Evolutionary conservation across 35 echinoderm and acorn worm genomes (phyloP), one percentile per base, ranked within the genome.

Genomic region (Chiridota heheva): DNA sequence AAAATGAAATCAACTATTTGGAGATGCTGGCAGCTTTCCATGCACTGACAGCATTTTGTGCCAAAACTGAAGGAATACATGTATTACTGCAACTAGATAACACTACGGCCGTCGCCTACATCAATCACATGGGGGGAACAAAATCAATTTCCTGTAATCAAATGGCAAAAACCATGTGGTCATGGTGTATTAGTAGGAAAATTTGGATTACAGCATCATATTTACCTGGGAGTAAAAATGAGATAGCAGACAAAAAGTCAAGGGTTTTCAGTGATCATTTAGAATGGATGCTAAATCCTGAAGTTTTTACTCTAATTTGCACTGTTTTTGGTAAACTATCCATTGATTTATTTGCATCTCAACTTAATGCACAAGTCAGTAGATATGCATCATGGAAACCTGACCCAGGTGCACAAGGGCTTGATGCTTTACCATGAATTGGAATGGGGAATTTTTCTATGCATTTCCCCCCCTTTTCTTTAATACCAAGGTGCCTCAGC

Each of bases 21-120:
- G 85, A 88, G 43, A 70, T 56, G 30, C 28, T 88, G 16, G 85
- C 60, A 13, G 63, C 42, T 7, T 83, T 55, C 64, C 2, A 85
- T 6, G 88, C 60, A 6, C 53, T 91, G 1, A 76, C 84, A 80
- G 57, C 81, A 0, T 91, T 91, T 63, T 85, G 88, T 53, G 44
- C 18, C 7, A 78, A 80, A 4, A 59, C 37, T 22, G 1, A 25
- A 5, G 58, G 81, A 53, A 67, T 37, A 28, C 87, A 90, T 96
- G 70, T 96, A 5, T 48, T 39, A 49, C 22, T 86, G 44, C 35
- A 47, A 20, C 30, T 77, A 4, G 90, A 93, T 42, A 93, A 90
- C 31, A 82, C 73, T 5, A 86, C 86, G 4, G 86, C 87, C n/a
- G 92, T 96, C 35, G 58, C 92, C 16, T 96, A 90, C 38, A 62